Percentiles rank a stretch among this genome's conserved stretches.
Conservation (phyloP, 2,113 vertebrate species). For the Cheirogaleus medius region DNA sequence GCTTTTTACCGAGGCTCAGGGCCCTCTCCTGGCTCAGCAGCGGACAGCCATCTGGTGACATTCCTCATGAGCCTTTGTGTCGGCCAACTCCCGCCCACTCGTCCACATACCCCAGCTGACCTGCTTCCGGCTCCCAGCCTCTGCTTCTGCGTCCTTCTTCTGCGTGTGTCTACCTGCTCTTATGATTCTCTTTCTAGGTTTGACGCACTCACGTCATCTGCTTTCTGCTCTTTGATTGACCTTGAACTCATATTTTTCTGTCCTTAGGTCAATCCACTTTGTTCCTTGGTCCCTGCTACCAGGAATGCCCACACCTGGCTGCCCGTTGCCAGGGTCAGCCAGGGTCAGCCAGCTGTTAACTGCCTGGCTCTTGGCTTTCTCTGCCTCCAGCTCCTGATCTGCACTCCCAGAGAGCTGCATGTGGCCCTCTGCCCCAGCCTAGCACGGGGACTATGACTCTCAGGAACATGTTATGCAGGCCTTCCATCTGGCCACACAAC, state of each 20-base stretch:
- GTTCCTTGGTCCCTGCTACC: background rate
- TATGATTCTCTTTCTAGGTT: background rate
- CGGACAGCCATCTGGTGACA: background rate
- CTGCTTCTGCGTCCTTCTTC: background rate
- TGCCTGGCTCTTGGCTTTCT: background rate
- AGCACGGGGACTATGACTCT: background rate
- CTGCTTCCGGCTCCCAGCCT: background rate
- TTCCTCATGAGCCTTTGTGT: background rate
- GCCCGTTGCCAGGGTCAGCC: background rate
- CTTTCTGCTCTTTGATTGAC: background rate
- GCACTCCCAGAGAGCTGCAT: background rate
- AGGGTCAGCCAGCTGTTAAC: accelerated
- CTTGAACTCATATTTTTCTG: background rate
- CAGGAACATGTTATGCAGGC: background rate
- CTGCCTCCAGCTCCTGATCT: background rate
- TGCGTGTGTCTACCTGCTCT: background rate
- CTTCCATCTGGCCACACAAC: background rate
- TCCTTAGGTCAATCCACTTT: background rate
- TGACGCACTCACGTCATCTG: background rate
- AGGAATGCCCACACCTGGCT: background rate
- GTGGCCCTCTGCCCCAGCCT: background rate
- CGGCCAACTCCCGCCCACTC: no score
- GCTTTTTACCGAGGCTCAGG: background rate
- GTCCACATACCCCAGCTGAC: background rate
- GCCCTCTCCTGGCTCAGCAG: background rate